Percentiles rank a stretch among this genome's conserved stretches.
Evolutionary conservation across 1,140 invertebrate species (phyloP).

Genomic region (Papilio machaon): DNA sequence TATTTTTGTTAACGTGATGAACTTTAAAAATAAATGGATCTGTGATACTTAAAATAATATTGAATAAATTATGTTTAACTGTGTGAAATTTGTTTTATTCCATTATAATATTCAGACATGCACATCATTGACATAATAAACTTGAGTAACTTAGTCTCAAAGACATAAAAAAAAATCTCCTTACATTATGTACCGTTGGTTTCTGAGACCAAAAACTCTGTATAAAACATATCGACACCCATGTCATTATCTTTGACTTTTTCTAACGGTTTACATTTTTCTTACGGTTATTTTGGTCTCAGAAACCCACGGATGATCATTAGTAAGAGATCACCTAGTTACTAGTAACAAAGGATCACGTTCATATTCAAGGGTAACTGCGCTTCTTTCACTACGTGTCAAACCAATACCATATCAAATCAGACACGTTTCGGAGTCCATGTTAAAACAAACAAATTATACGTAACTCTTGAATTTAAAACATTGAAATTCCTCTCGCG

Average conservation of each 20-base stretch:
- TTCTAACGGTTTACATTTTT: too few relatives aligned
- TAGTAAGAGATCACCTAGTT: not conserved
- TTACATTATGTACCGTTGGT: not conserved
- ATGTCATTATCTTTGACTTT: too few relatives aligned
- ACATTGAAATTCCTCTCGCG: constrained; percentile 23
- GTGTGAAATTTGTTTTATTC: constrained; percentile 57
- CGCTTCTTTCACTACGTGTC: not conserved
- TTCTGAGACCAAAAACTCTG: too few relatives aligned
- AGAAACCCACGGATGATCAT: not conserved
- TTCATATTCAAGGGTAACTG: not conserved
- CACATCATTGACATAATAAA: not conserved
- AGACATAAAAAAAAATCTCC: too few relatives aligned
- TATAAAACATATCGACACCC: too few relatives aligned
- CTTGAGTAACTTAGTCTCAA: not conserved
- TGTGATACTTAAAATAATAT: constrained; percentile 82
- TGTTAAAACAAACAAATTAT: not conserved
- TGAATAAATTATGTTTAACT: constrained; percentile 82
- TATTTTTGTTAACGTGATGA: constrained; percentile 81
- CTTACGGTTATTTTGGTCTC: too few relatives aligned
- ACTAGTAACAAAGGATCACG: constrained; percentile 13
- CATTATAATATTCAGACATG: constrained; percentile 44
- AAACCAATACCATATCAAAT: constrained; percentile 29
- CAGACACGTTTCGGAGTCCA: not conserved
- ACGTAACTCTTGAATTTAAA: not conserved
- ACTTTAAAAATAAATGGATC: constrained; percentile 81